Percentiles rank a stretch among this genome's conserved stretches.
These are phyloP conservation scores for Chlamydotis undulata DNA, from an alignment of 2,113 vertebrate genomes.

Conservation along the genomic window DNA sequence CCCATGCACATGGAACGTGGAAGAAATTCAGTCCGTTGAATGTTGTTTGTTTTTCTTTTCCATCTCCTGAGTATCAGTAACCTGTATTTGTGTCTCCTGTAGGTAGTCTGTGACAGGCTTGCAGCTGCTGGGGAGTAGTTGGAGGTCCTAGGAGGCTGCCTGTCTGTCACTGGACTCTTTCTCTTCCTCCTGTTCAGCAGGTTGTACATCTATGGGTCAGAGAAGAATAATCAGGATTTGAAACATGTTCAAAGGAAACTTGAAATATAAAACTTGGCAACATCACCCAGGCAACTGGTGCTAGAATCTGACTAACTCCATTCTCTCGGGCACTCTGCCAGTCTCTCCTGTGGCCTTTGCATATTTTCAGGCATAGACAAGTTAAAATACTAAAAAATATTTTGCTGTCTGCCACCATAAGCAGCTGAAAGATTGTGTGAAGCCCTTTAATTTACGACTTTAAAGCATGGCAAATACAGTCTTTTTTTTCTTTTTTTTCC, in stretches of 20 bases:
- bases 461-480: not conserved
- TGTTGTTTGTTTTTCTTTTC: not conserved
- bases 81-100: not conserved
- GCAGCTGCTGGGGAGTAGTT: not conserved
- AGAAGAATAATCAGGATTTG: slow-evolving; percentile 37
- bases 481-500: not conserved
- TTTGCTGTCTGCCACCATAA: slow-evolving; percentile 25
- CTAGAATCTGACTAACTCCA: slow-evolving; percentile 51
- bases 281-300: slow-evolving; percentile 27
- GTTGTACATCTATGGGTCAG: slow-evolving; percentile 44
- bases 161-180: not conserved
- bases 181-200: not conserved
- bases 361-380: slow-evolving; percentile 57
- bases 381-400: slow-evolving; percentile 59
- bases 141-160: not conserved
- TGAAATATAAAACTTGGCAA: slow-evolving; percentile 53
- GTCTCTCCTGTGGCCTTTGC: slow-evolving; percentile 47
- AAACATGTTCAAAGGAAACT: slow-evolving; percentile 55
- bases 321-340: not conserved
- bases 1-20: not conserved
- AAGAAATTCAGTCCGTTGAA: not conserved
- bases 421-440: not conserved
- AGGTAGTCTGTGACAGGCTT: not conserved
- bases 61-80: not conserved
- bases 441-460: not conserved